Base-by-base conservation (phyloP, 2,113 vertebrate genomes). In the Clinocottus analis region DNA sequence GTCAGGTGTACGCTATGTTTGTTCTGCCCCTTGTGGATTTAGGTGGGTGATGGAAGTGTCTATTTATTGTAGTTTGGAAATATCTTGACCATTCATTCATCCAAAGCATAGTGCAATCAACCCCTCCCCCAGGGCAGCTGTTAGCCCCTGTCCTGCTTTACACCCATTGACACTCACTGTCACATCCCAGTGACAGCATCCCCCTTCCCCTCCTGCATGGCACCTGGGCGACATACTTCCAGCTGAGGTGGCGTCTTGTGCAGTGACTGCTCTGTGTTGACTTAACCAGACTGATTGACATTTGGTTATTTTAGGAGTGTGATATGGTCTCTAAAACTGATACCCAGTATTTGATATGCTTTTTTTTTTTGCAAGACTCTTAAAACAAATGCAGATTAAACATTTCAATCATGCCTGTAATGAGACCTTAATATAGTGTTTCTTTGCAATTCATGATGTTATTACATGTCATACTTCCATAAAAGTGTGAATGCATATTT, bases 111-210 rank as follows among this genome's bases (percentile, higher is more conserved):
- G 59, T 63, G 63, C 21, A 53, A 71, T 69, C n/a, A 79, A 17
- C 85, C 87, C 83, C 83, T 81, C 84, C 83, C 83, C 87, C 76
- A 77, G 78, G 87, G 87, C 88, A 92, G 90, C 85, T 88, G 87
- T 76, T 70, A 53, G 62, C 77, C 75, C 75, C 78, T 33, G 53
- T 55, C 41, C 60, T 61, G 61, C 51, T 41, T 72, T 16, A 37
- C 82, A 77, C 43, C 64, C 6, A 83, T 23, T 60, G 62, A 51
- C 62, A 80, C 80, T 45, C 69, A 72, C 71, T 77, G 82, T 76
- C 82, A 86, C 79, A 56, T 89, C 79, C 55, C 2, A 53, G 11
- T 77, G 67, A 82, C 68, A 82, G 75, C 33, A 13, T 14, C 39
- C 67, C 58, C 39, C 51, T 27, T 21, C 58, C 41, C 58, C 45